Evolutionary conservation across 2,113 vertebrate species (phyloP).

Genomic region (Trichechus manatus): DNA sequence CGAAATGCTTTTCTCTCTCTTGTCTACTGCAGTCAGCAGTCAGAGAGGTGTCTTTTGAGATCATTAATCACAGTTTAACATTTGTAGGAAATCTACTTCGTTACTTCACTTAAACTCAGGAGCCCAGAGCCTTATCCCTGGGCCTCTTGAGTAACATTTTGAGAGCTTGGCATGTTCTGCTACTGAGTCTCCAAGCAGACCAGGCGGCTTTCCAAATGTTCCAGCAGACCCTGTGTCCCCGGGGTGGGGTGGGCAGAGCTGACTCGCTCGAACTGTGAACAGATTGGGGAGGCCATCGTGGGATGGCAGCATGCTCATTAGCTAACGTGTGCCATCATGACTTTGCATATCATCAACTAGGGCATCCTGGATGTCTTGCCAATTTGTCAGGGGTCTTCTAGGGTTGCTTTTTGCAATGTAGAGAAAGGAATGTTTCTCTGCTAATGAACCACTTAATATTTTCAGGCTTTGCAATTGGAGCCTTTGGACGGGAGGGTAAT

Average conservation of each 20-base stretch:
- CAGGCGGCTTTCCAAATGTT: background rate
- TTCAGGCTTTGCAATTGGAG: background rate
- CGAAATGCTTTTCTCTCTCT: background rate
- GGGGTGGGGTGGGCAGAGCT: background rate
- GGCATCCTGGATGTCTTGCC: background rate
- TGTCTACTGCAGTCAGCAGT: background rate
- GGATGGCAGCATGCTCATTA: background rate
- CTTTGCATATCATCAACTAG: background rate
- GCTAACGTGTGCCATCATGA: background rate
- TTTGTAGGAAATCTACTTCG: conserved; percentile 40
- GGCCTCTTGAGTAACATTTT: background rate
- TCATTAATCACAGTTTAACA: conserved; percentile 30
- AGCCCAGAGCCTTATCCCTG: background rate
- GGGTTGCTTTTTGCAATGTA: background rate
- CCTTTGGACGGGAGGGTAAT: background rate
- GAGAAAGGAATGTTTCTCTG: background rate
- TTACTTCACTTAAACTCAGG: background rate
- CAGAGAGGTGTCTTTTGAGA: conserved; percentile 2
- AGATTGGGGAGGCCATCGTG: background rate
- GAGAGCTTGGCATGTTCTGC: background rate
- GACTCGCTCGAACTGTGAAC: background rate
- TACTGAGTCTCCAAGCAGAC: fast-evolving
- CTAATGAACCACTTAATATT: background rate
- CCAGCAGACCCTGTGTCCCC: background rate
- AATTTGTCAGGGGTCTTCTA: background rate